Base-by-base conservation (phyloP, 2,797 vertebrate species). In the Nannoperca obscura region DNA sequence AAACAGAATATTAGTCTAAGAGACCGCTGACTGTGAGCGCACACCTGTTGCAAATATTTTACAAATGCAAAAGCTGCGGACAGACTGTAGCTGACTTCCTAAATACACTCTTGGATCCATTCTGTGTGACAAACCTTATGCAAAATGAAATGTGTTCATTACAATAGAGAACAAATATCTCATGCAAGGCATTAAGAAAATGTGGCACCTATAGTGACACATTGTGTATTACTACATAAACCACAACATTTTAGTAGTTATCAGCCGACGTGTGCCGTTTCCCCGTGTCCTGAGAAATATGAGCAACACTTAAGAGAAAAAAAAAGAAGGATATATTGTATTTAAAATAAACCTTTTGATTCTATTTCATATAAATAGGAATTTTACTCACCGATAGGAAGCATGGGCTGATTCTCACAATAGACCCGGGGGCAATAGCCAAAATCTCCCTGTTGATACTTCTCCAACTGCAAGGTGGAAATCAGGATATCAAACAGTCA, bases 321-420 rank as follows among this genome's bases (percentile, higher is more conserved):
- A 27, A 27, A 27, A 27, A 27, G 24, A 27, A 27, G 24, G 24
- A 27, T 7, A 19, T 20, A n/a, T 44, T 59, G 22, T n/a, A 52
- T 24, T 53, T 0, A 40, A 27, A 36, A 46, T 15, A 2, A 1
- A 14, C 9, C 2, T 13, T 47, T 5, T 4, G 1, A 53, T 34
- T 9, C 1, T 15, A 49, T 2, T 12, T 57, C 32, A 32, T 32
- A 5, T 32, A 32, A 32, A 32, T 32, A 32, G 4, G 5, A 32
- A 32, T 32, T 24, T 7, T 44, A 91, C 97, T 95, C 85, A 99
- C 97, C 97, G 2, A 98, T 98, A 13, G 97, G 97, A 85, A 99
- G 96, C 97, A 98, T 98, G 2, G 97, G 96, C 94, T 99, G 97
- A 90, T 99, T 99, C 93, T 99, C 97, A 94, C 97, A 98, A 89